Evolutionary conservation across 30 jellyfish, hydroid and myxozoan genomes (phyloP).

Genomic region (Chrysaora quinquecirrha): DNA sequence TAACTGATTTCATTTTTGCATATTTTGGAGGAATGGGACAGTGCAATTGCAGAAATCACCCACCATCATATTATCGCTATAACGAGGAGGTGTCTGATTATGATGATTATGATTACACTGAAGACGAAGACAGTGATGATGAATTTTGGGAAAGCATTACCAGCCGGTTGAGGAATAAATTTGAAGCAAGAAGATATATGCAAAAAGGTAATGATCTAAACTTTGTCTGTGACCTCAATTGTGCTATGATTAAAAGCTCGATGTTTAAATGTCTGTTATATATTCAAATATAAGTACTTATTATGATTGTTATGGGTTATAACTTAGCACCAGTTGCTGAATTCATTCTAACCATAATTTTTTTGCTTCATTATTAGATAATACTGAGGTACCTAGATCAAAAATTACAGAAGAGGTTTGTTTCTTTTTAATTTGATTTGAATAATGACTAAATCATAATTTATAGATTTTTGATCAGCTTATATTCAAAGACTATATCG

Average conservation of each 20-base stretch:
- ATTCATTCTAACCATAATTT: no score
- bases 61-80: slow-evolving; percentile 65
- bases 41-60: slow-evolving; percentile 60
- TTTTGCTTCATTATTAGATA: no score
- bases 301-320: no score
- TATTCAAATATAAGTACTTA: no score
- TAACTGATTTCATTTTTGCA: no score
- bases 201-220: slow-evolving; percentile 78
- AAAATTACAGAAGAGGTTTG: slow-evolving; percentile 65
- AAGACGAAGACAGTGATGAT: slow-evolving; percentile 91
- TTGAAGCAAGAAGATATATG: slow-evolving; percentile 88
- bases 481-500: no score
- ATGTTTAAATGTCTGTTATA: no score
- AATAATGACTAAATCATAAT: no score
- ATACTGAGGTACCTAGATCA: slow-evolving; percentile 50
- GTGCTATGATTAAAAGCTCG: no score
- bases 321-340: no score
- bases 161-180: slow-evolving; percentile 83
- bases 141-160: slow-evolving; percentile 92
- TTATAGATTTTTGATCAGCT: no score
- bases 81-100: slow-evolving; percentile 88
- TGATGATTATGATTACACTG: slow-evolving; percentile 89
- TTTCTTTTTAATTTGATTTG: background rate
- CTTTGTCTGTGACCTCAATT: no score
- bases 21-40: slow-evolving; percentile 54